Conservation (phyloP, 2,888 invertebrate species). For the Stenolophus ochropezus region DNA sequence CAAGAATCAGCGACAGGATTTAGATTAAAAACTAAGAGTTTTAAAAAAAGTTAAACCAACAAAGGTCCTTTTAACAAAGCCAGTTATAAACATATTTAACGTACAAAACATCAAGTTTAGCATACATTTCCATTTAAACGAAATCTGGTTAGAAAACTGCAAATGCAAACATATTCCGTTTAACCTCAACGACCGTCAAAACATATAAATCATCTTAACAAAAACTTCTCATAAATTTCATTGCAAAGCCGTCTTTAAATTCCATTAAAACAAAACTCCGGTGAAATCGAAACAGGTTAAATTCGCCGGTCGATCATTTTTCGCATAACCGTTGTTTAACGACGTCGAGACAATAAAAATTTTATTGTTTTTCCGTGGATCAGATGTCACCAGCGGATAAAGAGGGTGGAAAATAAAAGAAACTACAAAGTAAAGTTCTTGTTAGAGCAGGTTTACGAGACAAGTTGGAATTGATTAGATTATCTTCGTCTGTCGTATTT, state of each 20-base stretch:
- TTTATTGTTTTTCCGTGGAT: constrained; percentile 7
- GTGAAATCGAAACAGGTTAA: neutral
- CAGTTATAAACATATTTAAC: neutral
- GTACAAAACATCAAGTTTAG: neutral
- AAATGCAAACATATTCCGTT: neutral
- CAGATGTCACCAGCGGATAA: constrained; percentile 12
- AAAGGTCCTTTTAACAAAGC: too few species aligned
- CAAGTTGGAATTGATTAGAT: constrained; percentile 2
- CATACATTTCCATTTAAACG: neutral
- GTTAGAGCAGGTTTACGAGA: constrained; percentile 9
- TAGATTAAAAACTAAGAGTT: too few species aligned
- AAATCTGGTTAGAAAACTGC: neutral
- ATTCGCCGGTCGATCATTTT: neutral
- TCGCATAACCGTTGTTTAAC: constrained; percentile 1
- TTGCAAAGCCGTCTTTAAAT: neutral
- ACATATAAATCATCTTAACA: constrained; percentile 4
- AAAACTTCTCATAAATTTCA: neutral
- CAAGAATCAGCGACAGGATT: too few species aligned
- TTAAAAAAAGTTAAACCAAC: too few species aligned
- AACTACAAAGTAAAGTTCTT: constrained; percentile 14
- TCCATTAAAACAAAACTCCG: neutral
- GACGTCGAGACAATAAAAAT: neutral
- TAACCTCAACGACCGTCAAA: neutral
- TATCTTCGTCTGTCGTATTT: neutral
- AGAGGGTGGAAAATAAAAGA: neutral